These are phyloP conservation scores for Palaemon carinicauda DNA, from an alignment of 1,140 invertebrate species.

Conservation along the genomic window DNA sequence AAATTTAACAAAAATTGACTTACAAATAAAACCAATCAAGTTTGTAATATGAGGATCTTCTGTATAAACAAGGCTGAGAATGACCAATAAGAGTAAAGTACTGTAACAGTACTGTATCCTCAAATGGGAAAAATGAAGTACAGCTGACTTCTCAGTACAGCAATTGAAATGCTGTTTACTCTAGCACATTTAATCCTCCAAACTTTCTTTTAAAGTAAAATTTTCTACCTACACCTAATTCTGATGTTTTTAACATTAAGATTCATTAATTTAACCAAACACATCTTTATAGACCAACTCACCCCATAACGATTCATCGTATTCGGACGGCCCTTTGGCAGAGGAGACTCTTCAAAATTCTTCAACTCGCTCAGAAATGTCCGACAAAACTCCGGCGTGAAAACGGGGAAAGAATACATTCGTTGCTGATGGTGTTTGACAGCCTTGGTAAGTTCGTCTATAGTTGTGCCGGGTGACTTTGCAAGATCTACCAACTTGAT, in stretches of 20 bases:
- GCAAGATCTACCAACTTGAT: neutral
- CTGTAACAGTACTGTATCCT: too few relatives aligned
- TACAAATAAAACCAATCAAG: too few relatives aligned
- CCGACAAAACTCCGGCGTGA: constrained; percentile 65
- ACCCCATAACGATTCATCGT: constrained; percentile 68
- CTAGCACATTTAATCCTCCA: too few relatives aligned
- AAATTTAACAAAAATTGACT: too few relatives aligned
- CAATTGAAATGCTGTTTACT: too few relatives aligned
- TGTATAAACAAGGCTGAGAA: too few relatives aligned
- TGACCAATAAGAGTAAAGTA: too few relatives aligned
- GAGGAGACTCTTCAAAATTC: constrained; percentile 64
- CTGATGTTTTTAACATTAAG: neutral
- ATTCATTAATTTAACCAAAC: neutral
- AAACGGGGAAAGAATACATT: constrained; percentile 64
- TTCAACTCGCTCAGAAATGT: constrained; percentile 64
- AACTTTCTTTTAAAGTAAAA: neutral
- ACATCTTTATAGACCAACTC: constrained; percentile 28
- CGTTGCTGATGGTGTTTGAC: neutral
- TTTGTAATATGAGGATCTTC: too few relatives aligned
- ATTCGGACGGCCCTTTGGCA: constrained; percentile 67
- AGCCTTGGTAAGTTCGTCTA: neutral
- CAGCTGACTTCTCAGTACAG: neutral
- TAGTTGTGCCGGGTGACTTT: neutral
- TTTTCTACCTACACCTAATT: neutral
- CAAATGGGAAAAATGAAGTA: neutral